Evolutionary conservation across 2,113 vertebrate genomes (phyloP).

Genomic region (Callipepla squamata): DNA sequence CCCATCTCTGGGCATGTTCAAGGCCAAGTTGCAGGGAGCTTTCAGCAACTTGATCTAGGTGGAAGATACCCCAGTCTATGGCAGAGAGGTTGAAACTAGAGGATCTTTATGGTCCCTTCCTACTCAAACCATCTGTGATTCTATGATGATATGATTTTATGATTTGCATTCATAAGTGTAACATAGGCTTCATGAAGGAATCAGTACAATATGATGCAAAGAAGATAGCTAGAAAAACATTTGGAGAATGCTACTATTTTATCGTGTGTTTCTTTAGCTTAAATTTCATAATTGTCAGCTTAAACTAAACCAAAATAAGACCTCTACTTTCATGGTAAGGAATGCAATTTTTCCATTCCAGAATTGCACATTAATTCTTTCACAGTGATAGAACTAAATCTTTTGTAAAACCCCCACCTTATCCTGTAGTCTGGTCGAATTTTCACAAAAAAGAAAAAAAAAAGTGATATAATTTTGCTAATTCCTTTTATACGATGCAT

Average conservation of each 20-base stretch:
- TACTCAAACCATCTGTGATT: neutral
- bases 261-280: neutral
- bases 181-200: neutral
- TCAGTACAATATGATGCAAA: neutral
- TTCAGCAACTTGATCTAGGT: neutral
- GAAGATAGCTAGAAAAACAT: neutral
- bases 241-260: neutral
- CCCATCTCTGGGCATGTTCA: neutral
- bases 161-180: neutral
- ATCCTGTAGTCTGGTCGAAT: neutral
- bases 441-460: neutral
- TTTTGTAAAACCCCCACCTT: neutral
- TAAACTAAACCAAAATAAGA: neutral
- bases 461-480: neutral
- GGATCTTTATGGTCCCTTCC: neutral
- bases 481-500: neutral
- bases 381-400: neutral
- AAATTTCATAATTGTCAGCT: neutral
- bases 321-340: neutral
- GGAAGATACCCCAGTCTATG: neutral
- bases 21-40: neutral
- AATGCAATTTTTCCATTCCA: neutral
- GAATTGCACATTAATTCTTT: neutral
- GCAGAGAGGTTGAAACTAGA: neutral
- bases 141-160: neutral